Percentiles rank a stretch among this genome's conserved stretches.
These are phyloP conservation scores for Rosalia funebris DNA, from an alignment of 2,888 invertebrate genomes.

Conservation along the genomic window DNA sequence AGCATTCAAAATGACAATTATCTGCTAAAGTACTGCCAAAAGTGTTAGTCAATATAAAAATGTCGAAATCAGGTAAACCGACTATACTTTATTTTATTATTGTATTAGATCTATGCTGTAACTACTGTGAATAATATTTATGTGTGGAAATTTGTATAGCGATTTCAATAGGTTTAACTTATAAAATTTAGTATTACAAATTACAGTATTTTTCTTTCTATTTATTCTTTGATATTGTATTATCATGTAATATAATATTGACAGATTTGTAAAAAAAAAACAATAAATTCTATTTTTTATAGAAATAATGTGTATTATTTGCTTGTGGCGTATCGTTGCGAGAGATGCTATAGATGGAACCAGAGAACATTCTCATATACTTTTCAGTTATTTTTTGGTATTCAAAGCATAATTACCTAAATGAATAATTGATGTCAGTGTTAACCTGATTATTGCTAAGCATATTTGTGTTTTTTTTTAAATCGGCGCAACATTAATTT, in stretches of 20 bases:
- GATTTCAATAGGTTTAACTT: conserved; percentile 21
- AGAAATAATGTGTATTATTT: neutral
- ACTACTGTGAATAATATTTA: conserved; percentile 29
- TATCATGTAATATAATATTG: conserved; percentile 22
- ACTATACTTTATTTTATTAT: conserved; percentile 1
- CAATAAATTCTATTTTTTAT: conserved; percentile 11
- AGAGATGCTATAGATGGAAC: too few species aligned
- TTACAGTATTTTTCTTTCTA: conserved; percentile 26
- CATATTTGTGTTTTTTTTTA: too few species aligned
- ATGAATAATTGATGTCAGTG: too few species aligned
- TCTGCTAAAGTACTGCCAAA: conserved; percentile 17
- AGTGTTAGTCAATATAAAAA: neutral
- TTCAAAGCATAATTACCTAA: too few species aligned
- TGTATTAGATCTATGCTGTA: conserved; percentile 18
- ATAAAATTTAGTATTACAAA: conserved; percentile 27
- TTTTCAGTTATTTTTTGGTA: too few species aligned
- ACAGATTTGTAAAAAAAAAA: conserved; percentile 21
- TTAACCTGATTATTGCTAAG: too few species aligned
- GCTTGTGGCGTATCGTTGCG: neutral
- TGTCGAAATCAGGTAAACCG: neutral
- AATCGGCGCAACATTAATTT: too few species aligned
- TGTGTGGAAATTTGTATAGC: conserved; percentile 9
- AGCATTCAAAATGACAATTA: too few species aligned
- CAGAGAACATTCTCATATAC: too few species aligned
- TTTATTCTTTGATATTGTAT: conserved; percentile 28